Evolutionary conservation across 2,888 invertebrate genomes (phyloP).

Genomic region (Leucania comma): DNA sequence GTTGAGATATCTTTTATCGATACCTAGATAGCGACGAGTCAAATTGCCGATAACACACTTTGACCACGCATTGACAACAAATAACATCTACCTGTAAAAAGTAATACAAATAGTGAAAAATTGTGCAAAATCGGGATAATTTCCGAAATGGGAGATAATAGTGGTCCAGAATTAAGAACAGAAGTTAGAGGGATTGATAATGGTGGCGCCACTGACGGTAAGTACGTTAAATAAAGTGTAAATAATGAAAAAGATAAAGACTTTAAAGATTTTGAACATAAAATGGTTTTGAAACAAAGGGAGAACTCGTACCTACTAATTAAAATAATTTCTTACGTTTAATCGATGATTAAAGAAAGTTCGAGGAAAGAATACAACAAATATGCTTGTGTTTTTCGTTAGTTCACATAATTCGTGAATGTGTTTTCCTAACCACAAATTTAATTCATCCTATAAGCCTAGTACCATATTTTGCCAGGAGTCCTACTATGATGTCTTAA

Average conservation of each 20-base stretch:
- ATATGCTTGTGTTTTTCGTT: background rate
- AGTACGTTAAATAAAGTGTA: slow-evolving; percentile 24
- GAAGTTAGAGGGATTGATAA: slow-evolving; percentile 76
- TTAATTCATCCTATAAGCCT: background rate
- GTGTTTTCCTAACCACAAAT: background rate
- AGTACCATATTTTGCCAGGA: background rate
- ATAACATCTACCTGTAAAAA: slow-evolving; percentile 67
- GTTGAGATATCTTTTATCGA: slow-evolving; percentile 75
- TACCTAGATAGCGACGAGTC: slow-evolving; percentile 75
- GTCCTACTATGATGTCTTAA: no score
- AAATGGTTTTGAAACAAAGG: slow-evolving; percentile 26
- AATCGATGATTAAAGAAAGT: background rate
- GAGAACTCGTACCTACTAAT: background rate
- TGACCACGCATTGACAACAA: slow-evolving; percentile 75
- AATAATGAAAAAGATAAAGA: slow-evolving; percentile 24
- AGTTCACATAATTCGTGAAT: background rate
- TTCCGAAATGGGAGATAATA: slow-evolving; percentile 61
- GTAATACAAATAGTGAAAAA: slow-evolving; percentile 33
- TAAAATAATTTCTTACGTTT: background rate
- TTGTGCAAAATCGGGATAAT: background rate
- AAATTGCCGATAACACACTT: slow-evolving; percentile 76
- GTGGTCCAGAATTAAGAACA: slow-evolving; percentile 25
- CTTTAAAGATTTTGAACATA: slow-evolving; percentile 14
- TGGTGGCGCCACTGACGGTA: slow-evolving; percentile 78
- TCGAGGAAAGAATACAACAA: background rate